A percentile compares a stretch with the other conserved stretches of the same genome.
Conservation (phyloP, 2,113 vertebrate genomes). For the Nesoenas mayeri region DNA sequence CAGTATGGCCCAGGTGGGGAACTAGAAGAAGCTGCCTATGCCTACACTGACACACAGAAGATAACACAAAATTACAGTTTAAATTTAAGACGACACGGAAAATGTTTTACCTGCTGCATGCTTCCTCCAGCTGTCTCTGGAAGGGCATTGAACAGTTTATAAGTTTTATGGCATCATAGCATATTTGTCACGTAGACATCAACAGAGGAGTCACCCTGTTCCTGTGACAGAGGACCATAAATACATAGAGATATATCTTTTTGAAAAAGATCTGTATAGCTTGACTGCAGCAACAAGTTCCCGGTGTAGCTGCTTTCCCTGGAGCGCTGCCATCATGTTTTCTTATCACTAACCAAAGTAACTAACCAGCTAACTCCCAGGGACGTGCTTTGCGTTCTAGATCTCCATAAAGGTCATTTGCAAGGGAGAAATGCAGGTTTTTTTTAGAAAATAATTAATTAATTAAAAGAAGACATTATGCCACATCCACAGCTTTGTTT, state of each 20-base stretch:
- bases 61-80: neutral
- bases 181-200: neutral
- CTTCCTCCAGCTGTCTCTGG: neutral
- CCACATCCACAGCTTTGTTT: neutral
- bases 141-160: neutral
- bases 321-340: neutral
- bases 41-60: neutral
- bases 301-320: slow-evolving; percentile 7
- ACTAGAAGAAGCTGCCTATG: neutral
- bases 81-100: neutral
- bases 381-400: slow-evolving; percentile 30
- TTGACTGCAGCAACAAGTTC: slow-evolving; percentile 21
- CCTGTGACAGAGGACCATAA: neutral
- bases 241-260: neutral
- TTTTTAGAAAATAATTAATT: neutral
- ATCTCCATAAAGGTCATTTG: slow-evolving; percentile 47
- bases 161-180: neutral
- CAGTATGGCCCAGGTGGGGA: neutral
- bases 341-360: slow-evolving; percentile 47
- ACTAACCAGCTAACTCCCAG: slow-evolving; percentile 37
- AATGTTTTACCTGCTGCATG: neutral
- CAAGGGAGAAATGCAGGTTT: neutral
- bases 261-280: neutral
- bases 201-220: neutral
- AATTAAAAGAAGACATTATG: neutral